These are phyloP conservation scores for Cheirogaleus major DNA, from an alignment of 2,797 vertebrate genomes.

Conservation along the genomic window DNA sequence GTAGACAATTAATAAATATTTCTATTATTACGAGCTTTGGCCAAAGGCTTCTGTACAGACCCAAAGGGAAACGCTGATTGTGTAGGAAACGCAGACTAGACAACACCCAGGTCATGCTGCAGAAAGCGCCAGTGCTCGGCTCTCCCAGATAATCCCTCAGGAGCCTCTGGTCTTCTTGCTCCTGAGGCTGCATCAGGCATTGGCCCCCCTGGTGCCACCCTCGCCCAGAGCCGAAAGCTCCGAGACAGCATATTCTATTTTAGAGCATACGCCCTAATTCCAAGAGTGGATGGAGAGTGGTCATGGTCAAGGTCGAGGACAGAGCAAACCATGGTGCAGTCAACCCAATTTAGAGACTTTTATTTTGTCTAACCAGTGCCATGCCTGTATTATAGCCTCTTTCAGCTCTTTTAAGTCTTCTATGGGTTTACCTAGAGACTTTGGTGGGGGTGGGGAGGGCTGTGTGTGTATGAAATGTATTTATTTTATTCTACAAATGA, in stretches of 20 bases:
- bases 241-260: neutral
- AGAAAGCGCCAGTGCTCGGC: neutral
- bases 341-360: neutral
- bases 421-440: neutral
- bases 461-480: neutral
- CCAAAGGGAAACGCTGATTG: neutral
- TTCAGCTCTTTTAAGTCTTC: neutral
- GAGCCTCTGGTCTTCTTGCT: neutral
- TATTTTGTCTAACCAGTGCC: neutral
- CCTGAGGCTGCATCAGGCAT: neutral
- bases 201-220: neutral
- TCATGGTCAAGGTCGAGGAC: neutral
- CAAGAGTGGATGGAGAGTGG: neutral
- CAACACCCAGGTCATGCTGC: neutral
- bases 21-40: neutral
- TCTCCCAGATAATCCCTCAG: neutral
- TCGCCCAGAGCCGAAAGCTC: neutral
- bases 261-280: neutral
- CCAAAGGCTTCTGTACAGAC: neutral
- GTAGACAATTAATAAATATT: neutral
- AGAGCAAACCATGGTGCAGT: neutral
- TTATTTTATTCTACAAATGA: constrained; percentile 10
- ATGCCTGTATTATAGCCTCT: neutral
- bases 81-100: constrained; percentile 6
- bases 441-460: neutral